Percentiles rank a stretch among this genome's conserved stretches.
Conservation (phyloP, 2,888 invertebrate species). For the Aromia moschata region DNA sequence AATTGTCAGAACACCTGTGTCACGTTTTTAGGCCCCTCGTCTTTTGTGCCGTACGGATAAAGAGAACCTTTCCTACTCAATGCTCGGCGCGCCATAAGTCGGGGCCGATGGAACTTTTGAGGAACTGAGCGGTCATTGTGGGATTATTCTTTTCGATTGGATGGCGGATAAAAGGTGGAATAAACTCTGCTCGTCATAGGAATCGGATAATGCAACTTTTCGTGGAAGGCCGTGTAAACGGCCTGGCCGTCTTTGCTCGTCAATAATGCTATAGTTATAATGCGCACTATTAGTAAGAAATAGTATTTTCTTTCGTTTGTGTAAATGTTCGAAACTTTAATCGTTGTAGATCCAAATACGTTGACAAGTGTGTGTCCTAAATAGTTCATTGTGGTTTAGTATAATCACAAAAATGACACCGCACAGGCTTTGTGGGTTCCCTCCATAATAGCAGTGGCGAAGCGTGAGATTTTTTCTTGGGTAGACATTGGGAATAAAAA, state of each 20-base stretch:
- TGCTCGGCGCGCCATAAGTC: neutral
- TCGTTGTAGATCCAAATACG: too few species aligned
- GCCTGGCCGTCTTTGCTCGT: neutral
- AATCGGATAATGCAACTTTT: neutral
- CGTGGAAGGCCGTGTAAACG: neutral
- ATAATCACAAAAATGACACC: too few species aligned
- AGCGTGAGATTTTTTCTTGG: too few species aligned
- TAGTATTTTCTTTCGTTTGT: too few species aligned
- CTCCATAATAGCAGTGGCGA: too few species aligned
- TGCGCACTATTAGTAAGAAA: too few species aligned
- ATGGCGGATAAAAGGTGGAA: conserved; percentile 5
- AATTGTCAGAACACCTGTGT: conserved; percentile 26
- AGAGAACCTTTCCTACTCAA: conserved; percentile 16
- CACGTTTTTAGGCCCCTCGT: conserved; percentile 18
- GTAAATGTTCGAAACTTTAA: too few species aligned
- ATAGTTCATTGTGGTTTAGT: too few species aligned
- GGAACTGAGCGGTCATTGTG: conserved; percentile 10
- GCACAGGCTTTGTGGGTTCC: too few species aligned
- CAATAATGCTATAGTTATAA: too few species aligned
- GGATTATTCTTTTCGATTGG: conserved; percentile 11
- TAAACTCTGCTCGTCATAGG: neutral
- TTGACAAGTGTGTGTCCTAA: too few species aligned
- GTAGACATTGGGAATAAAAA: too few species aligned
- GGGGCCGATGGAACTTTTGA: conserved; percentile 2
- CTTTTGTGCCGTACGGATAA: conserved; percentile 18